These are phyloP conservation scores for Myopa tessellatipennis DNA, from an alignment of 2,888 invertebrate species.

Conservation along the genomic window DNA sequence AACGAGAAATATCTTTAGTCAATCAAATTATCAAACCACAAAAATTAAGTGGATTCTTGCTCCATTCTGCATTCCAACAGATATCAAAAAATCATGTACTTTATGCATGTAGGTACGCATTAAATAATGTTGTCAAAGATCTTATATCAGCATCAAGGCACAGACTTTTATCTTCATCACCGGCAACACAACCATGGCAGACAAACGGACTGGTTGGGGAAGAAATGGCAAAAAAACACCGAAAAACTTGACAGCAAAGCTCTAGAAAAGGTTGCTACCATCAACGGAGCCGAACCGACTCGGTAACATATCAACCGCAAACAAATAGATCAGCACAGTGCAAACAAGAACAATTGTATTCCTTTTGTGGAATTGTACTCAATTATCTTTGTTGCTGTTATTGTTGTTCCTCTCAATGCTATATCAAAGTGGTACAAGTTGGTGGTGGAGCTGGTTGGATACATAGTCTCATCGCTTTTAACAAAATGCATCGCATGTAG, in stretches of 20 bases:
- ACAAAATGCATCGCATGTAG: not conserved
- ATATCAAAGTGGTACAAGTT: too few species aligned
- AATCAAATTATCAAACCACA: not conserved
- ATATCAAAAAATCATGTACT: not conserved
- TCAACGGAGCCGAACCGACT: not conserved
- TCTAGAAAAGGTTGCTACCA: slow-evolving; percentile 1
- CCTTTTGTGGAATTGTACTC: not conserved
- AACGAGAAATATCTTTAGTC: slow-evolving; percentile 6
- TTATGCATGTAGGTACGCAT: not conserved
- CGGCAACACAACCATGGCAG: not conserved
- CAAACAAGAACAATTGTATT: not conserved
- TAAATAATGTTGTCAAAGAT: not conserved
- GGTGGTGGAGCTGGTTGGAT: not conserved
- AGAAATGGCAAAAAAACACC: not conserved
- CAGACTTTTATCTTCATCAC: not conserved
- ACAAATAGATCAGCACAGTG: not conserved
- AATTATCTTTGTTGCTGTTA: not conserved
- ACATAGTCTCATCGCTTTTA: not conserved
- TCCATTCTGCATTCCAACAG: not conserved
- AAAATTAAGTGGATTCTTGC: not conserved
- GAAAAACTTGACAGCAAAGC: not conserved
- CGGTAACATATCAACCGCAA: slow-evolving; percentile 2
- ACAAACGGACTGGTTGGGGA: not conserved
- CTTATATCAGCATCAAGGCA: not conserved
- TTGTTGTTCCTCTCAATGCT: not conserved